A percentile compares a stretch with the other conserved stretches of the same genome.
phyloP scores from a whole-genome alignment of 2,797 vertebrate genomes.

The Lutjanus argentimaculatus region DNA sequence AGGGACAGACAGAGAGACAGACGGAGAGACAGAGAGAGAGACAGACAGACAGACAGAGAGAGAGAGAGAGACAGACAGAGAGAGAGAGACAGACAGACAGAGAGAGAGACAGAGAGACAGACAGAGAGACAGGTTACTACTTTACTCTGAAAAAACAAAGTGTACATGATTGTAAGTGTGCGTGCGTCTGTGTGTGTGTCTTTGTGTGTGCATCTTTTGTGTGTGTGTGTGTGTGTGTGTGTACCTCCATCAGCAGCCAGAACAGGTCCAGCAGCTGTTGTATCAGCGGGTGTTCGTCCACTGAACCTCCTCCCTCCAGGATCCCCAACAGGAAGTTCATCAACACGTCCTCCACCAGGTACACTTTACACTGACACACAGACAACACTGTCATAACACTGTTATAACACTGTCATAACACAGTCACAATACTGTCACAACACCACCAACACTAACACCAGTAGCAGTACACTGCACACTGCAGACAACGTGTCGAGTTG shows the following conservation, averaged over 20 bases:
- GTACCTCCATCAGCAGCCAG: slow-evolving; percentile 99
- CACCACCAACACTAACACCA: too few species aligned
- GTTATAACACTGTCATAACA: too few species aligned
- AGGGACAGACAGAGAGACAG: neutral
- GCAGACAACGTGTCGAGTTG: too few species aligned
- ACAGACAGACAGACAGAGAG: too few species aligned
- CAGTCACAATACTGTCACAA: too few species aligned
- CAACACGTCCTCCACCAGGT: slow-evolving; percentile 96
- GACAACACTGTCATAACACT: too few species aligned
- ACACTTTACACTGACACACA: slow-evolving; percentile 92
- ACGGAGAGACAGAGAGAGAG: neutral
- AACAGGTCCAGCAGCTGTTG: slow-evolving; percentile 95
- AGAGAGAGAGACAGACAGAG: neutral
- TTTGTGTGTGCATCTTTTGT: neutral
- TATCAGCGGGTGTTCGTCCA: slow-evolving; percentile 91
- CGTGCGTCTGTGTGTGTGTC: neutral
- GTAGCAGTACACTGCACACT: too few species aligned
- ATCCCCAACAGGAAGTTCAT: slow-evolving; percentile 94
- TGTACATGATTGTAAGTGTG: neutral
- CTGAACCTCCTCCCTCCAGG: slow-evolving; percentile 90
- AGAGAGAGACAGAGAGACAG: too few species aligned
- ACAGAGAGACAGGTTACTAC: neutral
- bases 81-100: neutral
- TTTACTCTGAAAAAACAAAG: too few species aligned
- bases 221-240: neutral